Percentiles rank a stretch among this genome's conserved stretches.
phyloP scores from a whole-genome alignment of 2,113 vertebrate species.

The Hippolais icterina region DNA sequence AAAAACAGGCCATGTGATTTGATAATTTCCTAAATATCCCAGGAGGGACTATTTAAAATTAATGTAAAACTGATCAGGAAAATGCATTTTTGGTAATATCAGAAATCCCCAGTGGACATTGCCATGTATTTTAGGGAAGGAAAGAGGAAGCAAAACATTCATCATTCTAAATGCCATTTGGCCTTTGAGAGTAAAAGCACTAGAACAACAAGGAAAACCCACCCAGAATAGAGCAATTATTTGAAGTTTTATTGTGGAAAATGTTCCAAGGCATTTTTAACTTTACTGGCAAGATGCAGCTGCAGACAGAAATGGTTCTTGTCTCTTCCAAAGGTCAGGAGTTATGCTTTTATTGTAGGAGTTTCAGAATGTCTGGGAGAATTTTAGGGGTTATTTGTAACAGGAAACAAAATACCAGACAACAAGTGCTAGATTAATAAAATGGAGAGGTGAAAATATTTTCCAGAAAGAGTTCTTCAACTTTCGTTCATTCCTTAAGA shows the following conservation, averaged over 20 bases:
- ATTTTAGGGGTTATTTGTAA: not conserved
- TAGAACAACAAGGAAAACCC: not conserved
- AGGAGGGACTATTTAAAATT: not conserved
- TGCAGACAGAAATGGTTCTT: not conserved
- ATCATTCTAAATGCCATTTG: not conserved
- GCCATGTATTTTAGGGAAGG: not conserved
- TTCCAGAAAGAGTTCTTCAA: not conserved
- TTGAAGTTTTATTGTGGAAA: not conserved
- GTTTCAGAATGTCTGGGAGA: not conserved
- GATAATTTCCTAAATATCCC: not conserved
- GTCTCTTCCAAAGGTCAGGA: slow-evolving; percentile 6
- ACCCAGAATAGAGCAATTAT: not conserved
- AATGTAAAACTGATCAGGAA: not conserved
- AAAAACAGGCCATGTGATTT: not conserved
- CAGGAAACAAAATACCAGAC: not conserved
- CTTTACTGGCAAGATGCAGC: not conserved
- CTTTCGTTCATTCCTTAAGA: not conserved
- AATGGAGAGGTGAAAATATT: not conserved
- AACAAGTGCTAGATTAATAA: not conserved
- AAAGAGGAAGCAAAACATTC: not conserved
- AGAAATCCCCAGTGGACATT: not conserved
- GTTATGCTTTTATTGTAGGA: not conserved
- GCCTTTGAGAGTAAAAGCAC: not conserved
- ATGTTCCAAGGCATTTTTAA: not conserved
- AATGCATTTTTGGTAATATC: not conserved